Evolutionary conservation across 2,113 vertebrate genomes (phyloP), one percentile per base, ranked within the genome.

Genomic region (Pterophyllum scalare): DNA sequence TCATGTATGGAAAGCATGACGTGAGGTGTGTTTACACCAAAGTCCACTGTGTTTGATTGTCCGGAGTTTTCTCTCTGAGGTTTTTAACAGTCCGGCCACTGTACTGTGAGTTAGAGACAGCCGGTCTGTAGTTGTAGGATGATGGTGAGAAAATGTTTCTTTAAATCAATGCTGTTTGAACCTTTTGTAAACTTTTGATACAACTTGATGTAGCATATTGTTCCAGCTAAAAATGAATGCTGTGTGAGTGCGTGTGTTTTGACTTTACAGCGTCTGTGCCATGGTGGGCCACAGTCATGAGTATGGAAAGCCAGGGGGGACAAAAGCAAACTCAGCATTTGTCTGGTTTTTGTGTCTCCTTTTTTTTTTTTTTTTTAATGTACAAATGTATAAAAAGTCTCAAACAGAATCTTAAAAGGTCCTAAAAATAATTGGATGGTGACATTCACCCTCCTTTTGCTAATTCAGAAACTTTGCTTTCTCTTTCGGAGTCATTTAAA

Each of bases 171-270:
- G 43, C 19, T 72, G 26, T 72, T 72, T 80, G 20, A 79, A 33
- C 49, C 1, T 88, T 86, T 83, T 84, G 33, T 81, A 79, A 76
- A 33, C 49, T 75, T 88, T 87, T 83, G 82, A 87, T 84, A 75
- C 57, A 6, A 38, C 20, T 81, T 76, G 15, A 79, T 62, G 9
- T 79, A 88, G 61, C 79, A 67, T 26, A n/a, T 58, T 62, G 11
- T 78, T 77, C 60, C 40, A n/a, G 31, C 31, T 82, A 3, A 80
- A 79, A 72, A 60, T 14, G 40, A 52, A 58, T n/a, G 24, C 46
- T 70, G 59, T 24, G 26, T 56, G 17, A 61, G 3, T 74, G 24
- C 11, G 43, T 70, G 5, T 43, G 20, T 67, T 10, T 40, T 19
- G 35, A 59, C 38, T 28, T 33, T 61, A 49, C 6, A 3, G 19